Percentiles rank a stretch among this genome's conserved stretches.
Evolutionary conservation across 2,888 invertebrate species (phyloP).

Genomic region (Drosophila quasianomalipes): DNA sequence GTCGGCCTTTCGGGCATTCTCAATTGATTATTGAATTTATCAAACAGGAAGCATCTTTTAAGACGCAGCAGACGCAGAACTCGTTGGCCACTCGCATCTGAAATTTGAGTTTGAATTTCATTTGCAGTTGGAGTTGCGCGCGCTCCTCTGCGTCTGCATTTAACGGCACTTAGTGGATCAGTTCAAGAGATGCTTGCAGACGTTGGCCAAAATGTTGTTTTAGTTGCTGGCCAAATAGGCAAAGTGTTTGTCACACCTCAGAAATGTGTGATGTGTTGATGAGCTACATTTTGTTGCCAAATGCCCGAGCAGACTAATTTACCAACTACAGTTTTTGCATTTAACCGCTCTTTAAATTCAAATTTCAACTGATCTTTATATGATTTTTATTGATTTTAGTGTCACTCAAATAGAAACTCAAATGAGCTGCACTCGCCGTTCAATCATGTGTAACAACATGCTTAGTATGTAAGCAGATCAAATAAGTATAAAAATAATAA

Average conservation of each 20-base stretch:
- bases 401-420: neutral
- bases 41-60: conserved; percentile 76
- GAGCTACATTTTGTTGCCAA: conserved; percentile 14
- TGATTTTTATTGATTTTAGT: neutral
- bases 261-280: conserved; percentile 31
- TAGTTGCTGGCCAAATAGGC: conserved; percentile 28
- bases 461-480: neutral
- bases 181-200: conserved; percentile 18
- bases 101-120: conserved; percentile 2
- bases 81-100: conserved; percentile 45
- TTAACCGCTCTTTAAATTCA: neutral
- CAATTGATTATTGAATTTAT: conserved; percentile 78
- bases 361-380: neutral
- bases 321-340: neutral
- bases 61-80: conserved; percentile 60
- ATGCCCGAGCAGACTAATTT: neutral
- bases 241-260: conserved; percentile 54
- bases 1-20: conserved; percentile 75
- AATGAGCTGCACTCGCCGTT: neutral
- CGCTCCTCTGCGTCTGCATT: conserved; percentile 51
- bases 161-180: conserved; percentile 64
- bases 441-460: neutral
- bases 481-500: neutral
- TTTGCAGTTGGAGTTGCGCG: conserved; percentile 5
- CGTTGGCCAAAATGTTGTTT: conserved; percentile 25